Evolutionary conservation across 1,140 invertebrate species (phyloP).

Genomic region (Dolichoris vasculosae): DNA sequence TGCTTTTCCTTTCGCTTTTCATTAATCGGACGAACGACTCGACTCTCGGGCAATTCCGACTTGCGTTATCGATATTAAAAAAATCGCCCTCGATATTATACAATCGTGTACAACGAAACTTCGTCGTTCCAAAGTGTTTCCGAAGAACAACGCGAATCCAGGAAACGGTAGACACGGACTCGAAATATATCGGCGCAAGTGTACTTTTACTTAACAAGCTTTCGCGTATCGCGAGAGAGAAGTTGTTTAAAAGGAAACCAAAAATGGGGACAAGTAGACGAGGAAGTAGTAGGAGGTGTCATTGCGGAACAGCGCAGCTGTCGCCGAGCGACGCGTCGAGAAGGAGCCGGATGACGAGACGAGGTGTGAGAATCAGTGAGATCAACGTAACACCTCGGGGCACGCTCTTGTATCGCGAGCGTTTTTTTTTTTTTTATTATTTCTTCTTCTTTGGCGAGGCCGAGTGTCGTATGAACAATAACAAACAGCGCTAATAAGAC

Average conservation of each 20-base stretch:
- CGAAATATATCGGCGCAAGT: constrained; percentile 66
- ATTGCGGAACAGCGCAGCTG: constrained; percentile 32
- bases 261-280: constrained; percentile 72
- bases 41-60: no score
- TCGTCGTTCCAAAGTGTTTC: neutral
- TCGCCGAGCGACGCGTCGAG: constrained; percentile 47
- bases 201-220: constrained; percentile 74
- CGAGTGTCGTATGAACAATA: constrained; percentile 71
- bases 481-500: constrained; percentile 74
- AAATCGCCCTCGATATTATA: neutral
- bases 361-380: constrained; percentile 71
- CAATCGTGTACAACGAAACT: no score
- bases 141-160: constrained; percentile 6
- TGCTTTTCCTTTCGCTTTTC: no score
- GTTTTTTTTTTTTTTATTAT: constrained; percentile 21
- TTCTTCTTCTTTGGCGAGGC: constrained; percentile 50
- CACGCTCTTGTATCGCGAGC: constrained; percentile 67
- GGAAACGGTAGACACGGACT: constrained; percentile 9
- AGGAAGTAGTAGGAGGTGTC: constrained; percentile 53
- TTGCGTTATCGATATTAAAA: neutral
- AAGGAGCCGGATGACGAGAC: constrained; percentile 61
- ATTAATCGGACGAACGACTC: no score
- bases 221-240: constrained; percentile 69
- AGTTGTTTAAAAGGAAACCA: constrained; percentile 74
- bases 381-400: constrained; percentile 73